Evolutionary conservation across 2,888 invertebrate genomes (phyloP), one percentile per base, ranked within the genome.

Genomic region (Chymomyza fuscimana): DNA sequence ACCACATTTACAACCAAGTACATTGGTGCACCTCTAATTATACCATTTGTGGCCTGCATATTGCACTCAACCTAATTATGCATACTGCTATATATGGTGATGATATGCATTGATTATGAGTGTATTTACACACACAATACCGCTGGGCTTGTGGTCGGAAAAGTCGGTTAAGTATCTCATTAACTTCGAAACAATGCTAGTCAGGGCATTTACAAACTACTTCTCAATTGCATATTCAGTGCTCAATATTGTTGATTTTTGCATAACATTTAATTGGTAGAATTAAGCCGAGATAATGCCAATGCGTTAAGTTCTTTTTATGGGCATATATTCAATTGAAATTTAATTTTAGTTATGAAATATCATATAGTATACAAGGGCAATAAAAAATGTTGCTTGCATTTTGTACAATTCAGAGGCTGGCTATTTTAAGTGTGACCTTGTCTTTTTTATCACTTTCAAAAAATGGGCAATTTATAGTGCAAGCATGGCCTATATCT

Each of bases 141-240:
- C 58, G 40, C 52, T 46, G 61, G n/a, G 16, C 29, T 19, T 51
- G 60, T 69, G 70, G 71, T 72, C 75, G 73, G 63, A 25, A 63
- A 74, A 71, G 72, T 72, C 72, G 85, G 85, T 74, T 82, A 78
- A 87, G 87, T 87, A 73, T 80, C 85, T 82, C 65, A 82, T 82
- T 82, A 80, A 72, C 69, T 73, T 69, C 72, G 72, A 70, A 79
- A 15, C 58, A 66, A 56, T 59, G 73, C 74, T 72, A 73, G n/a
- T 54, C 54, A 46, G 29, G 40, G 51, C 74, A 73, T 66, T 64
- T 9, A 16, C 63, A 74, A 74, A 77, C 65, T 72, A 72, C 72
- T 74, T 63, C 63, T 60, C 67, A 63, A 68, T 59, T 76, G 63
- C 19, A 66, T 65, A 50, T 67, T 63, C 29, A 40, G 22, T 60